Evolutionary conservation across 1,140 invertebrate genomes (phyloP).

Genomic region (Plectrocnemia conspersa): DNA sequence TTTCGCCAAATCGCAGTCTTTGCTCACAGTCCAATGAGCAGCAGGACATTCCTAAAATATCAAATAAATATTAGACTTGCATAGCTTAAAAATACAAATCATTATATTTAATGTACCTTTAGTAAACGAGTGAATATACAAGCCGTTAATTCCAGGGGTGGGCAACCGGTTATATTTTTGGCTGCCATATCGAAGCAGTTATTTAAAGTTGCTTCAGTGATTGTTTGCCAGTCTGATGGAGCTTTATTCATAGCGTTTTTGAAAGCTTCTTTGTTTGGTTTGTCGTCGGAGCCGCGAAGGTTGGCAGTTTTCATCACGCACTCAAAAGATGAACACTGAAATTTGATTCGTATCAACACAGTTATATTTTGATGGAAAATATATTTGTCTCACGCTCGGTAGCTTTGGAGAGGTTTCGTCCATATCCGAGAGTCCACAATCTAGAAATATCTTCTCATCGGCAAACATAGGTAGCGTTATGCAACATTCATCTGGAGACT

Average conservation of each 20-base stretch:
- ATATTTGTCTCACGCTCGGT: background rate
- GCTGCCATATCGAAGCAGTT: background rate
- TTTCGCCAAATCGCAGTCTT: conserved; percentile 1
- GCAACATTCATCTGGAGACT: conserved; percentile 15
- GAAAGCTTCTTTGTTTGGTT: conserved; percentile 7
- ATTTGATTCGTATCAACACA: conserved; percentile 2
- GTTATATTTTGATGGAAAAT: background rate
- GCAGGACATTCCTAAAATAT: conserved; percentile 11
- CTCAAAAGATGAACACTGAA: conserved; percentile 18
- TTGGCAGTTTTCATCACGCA: conserved; percentile 14
- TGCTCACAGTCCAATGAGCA: background rate
- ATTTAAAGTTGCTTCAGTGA: background rate
- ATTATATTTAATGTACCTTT: background rate
- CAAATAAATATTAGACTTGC: background rate
- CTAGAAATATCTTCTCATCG: background rate
- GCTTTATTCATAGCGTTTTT: conserved; percentile 1
- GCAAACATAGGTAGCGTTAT: conserved; percentile 4
- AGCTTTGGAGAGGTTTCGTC: background rate
- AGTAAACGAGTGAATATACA: background rate
- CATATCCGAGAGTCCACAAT: background rate
- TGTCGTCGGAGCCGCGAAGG: background rate
- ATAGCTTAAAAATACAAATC: background rate
- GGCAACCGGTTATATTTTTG: background rate
- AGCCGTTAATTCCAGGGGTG: background rate
- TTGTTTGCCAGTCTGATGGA: background rate